Evolutionary conservation across 2,797 vertebrate genomes (phyloP).

Genomic region (Etheostoma nigrum): DNA sequence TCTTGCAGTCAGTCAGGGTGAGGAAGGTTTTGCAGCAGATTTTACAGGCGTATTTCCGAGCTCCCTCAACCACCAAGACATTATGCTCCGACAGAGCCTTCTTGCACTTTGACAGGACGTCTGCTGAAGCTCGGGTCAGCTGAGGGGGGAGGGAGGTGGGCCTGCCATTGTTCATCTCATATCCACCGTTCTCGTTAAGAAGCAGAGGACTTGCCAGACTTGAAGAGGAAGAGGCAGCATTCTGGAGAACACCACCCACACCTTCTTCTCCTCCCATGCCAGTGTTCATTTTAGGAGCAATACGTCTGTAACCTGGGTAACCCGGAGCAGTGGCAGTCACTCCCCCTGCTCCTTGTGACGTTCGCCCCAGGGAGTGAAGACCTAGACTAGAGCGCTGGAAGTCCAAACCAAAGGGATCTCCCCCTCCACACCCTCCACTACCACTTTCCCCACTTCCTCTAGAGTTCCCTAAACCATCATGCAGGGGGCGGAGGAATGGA

Average conservation of each 20-base stretch:
- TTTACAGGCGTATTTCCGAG: slow-evolving; percentile 97
- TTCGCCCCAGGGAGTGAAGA: slow-evolving; percentile 89
- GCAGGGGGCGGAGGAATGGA: slow-evolving; percentile 90
- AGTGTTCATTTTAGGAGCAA: slow-evolving; percentile 91
- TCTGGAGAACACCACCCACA: slow-evolving; percentile 86
- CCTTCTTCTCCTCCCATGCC: slow-evolving; percentile 82
- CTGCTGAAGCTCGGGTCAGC: slow-evolving; percentile 94
- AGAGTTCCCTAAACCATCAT: slow-evolving; percentile 87
- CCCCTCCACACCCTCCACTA: slow-evolving; percentile 65
- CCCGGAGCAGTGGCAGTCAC: slow-evolving; percentile 73
- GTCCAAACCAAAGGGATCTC: slow-evolving; percentile 92
- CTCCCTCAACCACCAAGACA: slow-evolving; percentile 96
- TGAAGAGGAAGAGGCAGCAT: slow-evolving; percentile 85
- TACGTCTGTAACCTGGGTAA: slow-evolving; percentile 93
- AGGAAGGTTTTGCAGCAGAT: slow-evolving; percentile 99
- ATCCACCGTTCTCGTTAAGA: slow-evolving; percentile 86
- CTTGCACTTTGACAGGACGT: slow-evolving; percentile 98
- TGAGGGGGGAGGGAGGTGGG: slow-evolving; percentile 87
- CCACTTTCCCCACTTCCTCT: slow-evolving; percentile 55
- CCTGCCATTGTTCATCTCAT: slow-evolving; percentile 71
- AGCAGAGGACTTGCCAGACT: slow-evolving; percentile 80
- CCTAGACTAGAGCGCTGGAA: slow-evolving; percentile 92
- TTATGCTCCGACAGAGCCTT: slow-evolving; percentile 99
- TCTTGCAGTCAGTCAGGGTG: slow-evolving; percentile 98
- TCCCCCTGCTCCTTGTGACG: slow-evolving; percentile 85